These are phyloP conservation scores for Dicaeum eximium DNA, from an alignment of 2,113 vertebrate species.

Conservation along the genomic window DNA sequence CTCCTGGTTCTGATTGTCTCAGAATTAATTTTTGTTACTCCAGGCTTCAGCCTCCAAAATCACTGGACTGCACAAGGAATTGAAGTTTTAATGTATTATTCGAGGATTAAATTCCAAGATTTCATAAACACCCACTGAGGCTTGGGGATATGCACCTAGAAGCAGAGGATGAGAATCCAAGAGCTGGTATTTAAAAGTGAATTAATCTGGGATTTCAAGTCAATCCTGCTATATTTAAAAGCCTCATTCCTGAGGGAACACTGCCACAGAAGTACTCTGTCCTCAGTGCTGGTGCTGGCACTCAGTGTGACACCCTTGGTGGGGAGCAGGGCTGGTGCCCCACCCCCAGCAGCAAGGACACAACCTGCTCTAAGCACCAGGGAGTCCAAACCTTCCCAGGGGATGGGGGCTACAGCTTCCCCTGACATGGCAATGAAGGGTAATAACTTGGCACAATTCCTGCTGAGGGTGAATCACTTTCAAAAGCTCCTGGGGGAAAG, in stretches of 20 bases:
- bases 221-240: neutral
- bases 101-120: neutral
- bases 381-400: neutral
- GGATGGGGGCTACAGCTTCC: neutral
- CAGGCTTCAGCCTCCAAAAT: neutral
- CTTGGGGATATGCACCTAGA: neutral
- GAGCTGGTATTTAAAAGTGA: neutral
- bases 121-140: neutral
- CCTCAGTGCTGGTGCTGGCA: neutral
- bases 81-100: neutral
- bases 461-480: rapidly evolving
- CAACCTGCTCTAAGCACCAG: neutral
- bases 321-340: neutral
- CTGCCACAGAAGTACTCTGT: neutral
- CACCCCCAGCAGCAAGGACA: neutral
- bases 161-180: neutral
- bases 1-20: neutral
- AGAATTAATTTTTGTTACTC: neutral
- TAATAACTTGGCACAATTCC: neutral
- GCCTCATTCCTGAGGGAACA: neutral
- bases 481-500: neutral
- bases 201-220: neutral
- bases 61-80: neutral
- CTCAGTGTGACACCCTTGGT: neutral
- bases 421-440: neutral